Evolutionary conservation across 2,113 vertebrate genomes (phyloP).

Genomic region (Aphyosemion australe): DNA sequence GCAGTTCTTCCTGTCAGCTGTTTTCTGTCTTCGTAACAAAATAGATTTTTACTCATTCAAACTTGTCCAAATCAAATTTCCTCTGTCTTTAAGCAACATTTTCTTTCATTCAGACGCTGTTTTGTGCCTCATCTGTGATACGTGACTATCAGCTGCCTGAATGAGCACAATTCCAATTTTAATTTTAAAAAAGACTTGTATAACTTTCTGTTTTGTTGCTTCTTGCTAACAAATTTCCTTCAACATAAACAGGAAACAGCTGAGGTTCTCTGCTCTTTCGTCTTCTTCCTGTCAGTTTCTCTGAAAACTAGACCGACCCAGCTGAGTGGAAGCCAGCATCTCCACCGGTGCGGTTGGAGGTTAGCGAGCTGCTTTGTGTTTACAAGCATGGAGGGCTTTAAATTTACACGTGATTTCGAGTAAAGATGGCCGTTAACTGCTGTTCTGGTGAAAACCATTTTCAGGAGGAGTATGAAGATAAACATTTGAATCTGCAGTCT

Average conservation of each 20-base stretch:
- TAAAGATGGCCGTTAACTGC: background rate
- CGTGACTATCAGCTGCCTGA: background rate
- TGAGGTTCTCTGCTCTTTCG: constrained; percentile 54
- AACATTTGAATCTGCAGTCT: background rate
- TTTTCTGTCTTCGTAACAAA: constrained; percentile 33
- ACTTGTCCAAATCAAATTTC: background rate
- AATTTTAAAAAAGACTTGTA: constrained; percentile 9
- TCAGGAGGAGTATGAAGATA: background rate
- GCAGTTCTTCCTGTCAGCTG: constrained; percentile 71
- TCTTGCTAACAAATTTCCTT: constrained; percentile 34
- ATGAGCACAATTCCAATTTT: constrained; percentile 13
- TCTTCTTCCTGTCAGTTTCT: constrained; percentile 68
- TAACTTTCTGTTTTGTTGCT: background rate
- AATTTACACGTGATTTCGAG: constrained; percentile 55
- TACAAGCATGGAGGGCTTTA: constrained; percentile 68
- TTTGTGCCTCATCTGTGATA: background rate
- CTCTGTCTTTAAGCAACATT: background rate
- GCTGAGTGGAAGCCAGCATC: constrained; percentile 5
- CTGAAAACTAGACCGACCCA: constrained; percentile 56
- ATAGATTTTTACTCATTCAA: constrained; percentile 10
- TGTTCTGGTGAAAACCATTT: too few species aligned
- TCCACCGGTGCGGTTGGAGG: constrained; percentile 51
- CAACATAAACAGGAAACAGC: constrained; percentile 81
- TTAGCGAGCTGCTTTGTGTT: constrained; percentile 59
- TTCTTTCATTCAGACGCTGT: background rate